Conservation (phyloP, 2,888 invertebrate genomes). For the Dryadula phaetusa region DNA sequence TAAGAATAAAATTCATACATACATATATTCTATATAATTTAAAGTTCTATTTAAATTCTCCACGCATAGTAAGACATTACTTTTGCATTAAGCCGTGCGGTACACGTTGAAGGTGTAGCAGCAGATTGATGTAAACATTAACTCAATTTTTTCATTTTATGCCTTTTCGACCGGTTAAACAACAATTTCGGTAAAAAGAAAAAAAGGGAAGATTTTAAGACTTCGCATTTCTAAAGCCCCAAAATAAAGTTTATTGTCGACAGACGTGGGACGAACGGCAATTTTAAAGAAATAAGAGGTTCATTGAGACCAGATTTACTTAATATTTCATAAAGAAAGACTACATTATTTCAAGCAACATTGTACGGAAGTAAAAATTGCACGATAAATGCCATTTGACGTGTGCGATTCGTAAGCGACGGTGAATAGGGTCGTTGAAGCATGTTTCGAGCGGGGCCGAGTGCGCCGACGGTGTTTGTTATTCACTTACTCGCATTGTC, state of each 20-base stretch:
- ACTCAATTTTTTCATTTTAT: constrained; percentile 57
- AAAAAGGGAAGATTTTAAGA: constrained; percentile 61
- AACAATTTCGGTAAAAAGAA: constrained; percentile 62
- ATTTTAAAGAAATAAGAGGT: constrained; percentile 46
- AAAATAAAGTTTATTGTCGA: constrained; percentile 77
- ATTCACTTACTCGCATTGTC: constrained; percentile 51
- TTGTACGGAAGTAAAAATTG: constrained; percentile 27
- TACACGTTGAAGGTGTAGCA: constrained; percentile 28
- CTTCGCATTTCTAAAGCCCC: constrained; percentile 62
- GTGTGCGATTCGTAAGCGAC: constrained; percentile 27
- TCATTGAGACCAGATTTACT: constrained; percentile 1
- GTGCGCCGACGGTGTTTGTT: constrained; percentile 48
- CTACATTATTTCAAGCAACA: constrained; percentile 37
- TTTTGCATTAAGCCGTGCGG: constrained; percentile 16
- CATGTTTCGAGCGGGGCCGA: constrained; percentile 42
- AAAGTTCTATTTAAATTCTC: neutral
- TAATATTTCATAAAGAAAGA: constrained; percentile 38
- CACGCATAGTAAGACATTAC: neutral
- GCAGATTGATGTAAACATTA: constrained; percentile 51
- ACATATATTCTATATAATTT: neutral
- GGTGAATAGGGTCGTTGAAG: constrained; percentile 37
- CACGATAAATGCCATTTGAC: constrained; percentile 30
- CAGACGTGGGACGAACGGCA: constrained; percentile 60
- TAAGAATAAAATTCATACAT: neutral
- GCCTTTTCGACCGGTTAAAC: constrained; percentile 63